Base-by-base conservation (phyloP, 2,113 vertebrate species). In the Mustela nigripes region DNA sequence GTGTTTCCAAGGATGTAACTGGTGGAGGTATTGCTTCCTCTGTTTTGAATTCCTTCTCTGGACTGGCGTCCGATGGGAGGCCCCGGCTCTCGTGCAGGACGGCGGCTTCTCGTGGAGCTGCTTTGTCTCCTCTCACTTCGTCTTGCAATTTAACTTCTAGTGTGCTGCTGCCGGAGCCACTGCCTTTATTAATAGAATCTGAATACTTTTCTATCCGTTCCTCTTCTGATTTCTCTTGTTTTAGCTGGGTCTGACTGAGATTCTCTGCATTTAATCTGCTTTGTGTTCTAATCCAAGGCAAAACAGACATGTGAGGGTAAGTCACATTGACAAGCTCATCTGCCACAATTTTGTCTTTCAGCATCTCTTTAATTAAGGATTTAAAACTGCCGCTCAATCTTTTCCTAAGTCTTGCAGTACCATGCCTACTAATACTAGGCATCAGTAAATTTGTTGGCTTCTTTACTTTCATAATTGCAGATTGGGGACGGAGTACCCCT, bases 401-500 rank as follows among this genome's bases (percentile, higher is more conserved):
- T 78, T 67, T 89, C 31, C 60, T 79, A 14, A 9, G 79, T 56
- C 11, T 50, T 63, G 36, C n/a, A 31, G 5, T 88, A 33, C 84
- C 56, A 33, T 11, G 26, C 42, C 28, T 39, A 24, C 42, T 60
- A 33, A 19, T 14, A 84, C 6, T 60, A 58, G 11, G 33, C 33
- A 26, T 83, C 14, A n/a, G 62, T 36, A 33, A 95, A 36, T 65
- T 22, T 33, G 36, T 11, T n/a, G 79, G 5, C 28, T 90, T 89
- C 73, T 92, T 96, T 85, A 79, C 67, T 90, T 95, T 96, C 24
- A 22, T 78, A 53, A 81, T 73, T 65, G 53, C 16, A 36, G 28
- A 3, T 50, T 50, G 94, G 11, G 80, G 45, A 71, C 26, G 0
- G 53, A 28, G 28, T 31, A 39, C 8, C 42, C 11, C 60, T 97